Base-by-base conservation (phyloP, 2,888 invertebrate species). In the Balanococcus diminutus region DNA sequence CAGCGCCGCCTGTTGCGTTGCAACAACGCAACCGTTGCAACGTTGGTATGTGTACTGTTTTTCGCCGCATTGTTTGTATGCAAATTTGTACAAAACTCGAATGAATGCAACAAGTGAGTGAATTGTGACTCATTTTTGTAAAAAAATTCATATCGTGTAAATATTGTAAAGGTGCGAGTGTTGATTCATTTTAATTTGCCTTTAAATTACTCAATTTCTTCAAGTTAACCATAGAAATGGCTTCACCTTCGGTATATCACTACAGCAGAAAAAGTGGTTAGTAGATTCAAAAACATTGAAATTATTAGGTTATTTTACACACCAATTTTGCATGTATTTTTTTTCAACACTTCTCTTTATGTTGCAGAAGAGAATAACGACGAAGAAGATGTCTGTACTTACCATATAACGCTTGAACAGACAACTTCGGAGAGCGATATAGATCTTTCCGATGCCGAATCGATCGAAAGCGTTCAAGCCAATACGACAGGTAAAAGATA, bases 391-490 rank as follows among this genome's bases (percentile, higher is more conserved):
- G 19, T 75, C 2, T 32, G n/a, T 32, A 2, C 75, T 19, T 75
- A 75, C 32, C n/a, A 75, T n/a, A 75, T 75, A 1, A 32, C 32
- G n/a, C 75, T 75, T n/a, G 75, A 75, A 32, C 25, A 67, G 28
- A 67, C 61, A 14, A 11, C 75, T 22, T 32, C 75, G n/a, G 32
- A 31, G n/a, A 75, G 75, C 8, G 75, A 67, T 11, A 5, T n/a
- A 28, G 28, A 75, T 75, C 32, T 11, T 75, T 75, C 75, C 6
- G 75, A 75, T 11, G 19, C 75, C 9, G 75, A 75, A 32, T 32
- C 75, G 3, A 11, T 75, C 19, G 75, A 75, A 32, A 75, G 75
- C 75, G 75, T 75, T 75, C 75, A 75, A 75, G 75, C 75, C 1
- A 75, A 75, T n/a, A 75, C 75, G 0, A 75, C 75, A 75, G 75